Conservation (phyloP, 2,888 invertebrate species). For the Cactoblastis cactorum region DNA sequence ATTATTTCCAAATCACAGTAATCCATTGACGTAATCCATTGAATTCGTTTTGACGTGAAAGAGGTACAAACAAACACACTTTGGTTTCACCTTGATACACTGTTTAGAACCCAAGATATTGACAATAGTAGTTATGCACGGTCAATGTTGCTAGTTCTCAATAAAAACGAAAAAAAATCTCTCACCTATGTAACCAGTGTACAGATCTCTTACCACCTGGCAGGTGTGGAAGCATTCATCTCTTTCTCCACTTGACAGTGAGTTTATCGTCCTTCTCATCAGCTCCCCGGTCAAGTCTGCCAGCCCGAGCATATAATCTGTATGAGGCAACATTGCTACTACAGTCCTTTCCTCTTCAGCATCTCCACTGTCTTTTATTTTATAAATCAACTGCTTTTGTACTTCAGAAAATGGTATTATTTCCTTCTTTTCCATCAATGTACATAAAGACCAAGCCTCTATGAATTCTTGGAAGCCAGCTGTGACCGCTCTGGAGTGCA, state of each 20-base stretch:
- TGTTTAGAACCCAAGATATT: no score
- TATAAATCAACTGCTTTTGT: conserved; percentile 74
- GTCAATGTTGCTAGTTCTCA: no score
- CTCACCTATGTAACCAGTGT: conserved; percentile 81
- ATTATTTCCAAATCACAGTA: no score
- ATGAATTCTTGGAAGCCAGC: conserved; percentile 87
- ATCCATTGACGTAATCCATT: no score
- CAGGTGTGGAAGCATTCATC: conserved; percentile 85
- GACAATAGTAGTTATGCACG: no score
- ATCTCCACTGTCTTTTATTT: conserved; percentile 26
- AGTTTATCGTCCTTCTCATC: conserved; percentile 93
- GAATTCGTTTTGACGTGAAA: no score
- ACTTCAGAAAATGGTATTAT: conserved; percentile 81
- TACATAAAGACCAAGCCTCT: conserved; percentile 90
- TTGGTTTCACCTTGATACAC: no score
- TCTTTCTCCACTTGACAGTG: conserved; percentile 86
- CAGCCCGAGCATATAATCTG: conserved; percentile 86
- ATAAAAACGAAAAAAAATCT: no score
- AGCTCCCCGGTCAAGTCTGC: conserved; percentile 94
- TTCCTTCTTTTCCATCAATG: conserved; percentile 80
- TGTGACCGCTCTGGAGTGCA: conserved; percentile 59
- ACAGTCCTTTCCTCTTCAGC: conserved; percentile 38
- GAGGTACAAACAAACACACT: no score
- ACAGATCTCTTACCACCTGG: conserved; percentile 83
- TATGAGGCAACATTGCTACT: conserved; percentile 58